Evolutionary conservation across 1,140 invertebrate species (phyloP).

Genomic region (Bombus fervidus): DNA sequence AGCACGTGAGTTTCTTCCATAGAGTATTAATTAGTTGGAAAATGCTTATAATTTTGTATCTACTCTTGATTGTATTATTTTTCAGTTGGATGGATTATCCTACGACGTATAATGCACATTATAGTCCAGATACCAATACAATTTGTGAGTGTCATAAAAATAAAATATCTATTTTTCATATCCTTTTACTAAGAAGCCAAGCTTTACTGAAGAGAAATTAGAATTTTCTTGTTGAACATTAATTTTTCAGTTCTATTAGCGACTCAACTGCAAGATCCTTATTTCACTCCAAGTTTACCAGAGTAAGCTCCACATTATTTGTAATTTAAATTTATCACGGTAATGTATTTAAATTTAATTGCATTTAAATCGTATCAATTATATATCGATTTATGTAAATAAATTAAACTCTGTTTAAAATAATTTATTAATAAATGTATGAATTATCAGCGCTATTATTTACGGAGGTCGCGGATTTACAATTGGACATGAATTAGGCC

Average conservation of each 20-base stretch:
- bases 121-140: slow-evolving; percentile 86
- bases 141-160: slow-evolving; percentile 84
- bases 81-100: slow-evolving; percentile 78
- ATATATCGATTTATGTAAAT: neutral
- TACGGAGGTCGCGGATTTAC: slow-evolving; percentile 84
- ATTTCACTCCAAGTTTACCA: slow-evolving; percentile 77
- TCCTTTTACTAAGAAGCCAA: neutral
- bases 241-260: slow-evolving; percentile 85
- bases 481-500: slow-evolving; percentile 86
- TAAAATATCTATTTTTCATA: neutral
- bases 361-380: no score
- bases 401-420: neutral
- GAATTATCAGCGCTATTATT: slow-evolving; percentile 85
- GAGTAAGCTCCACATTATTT: slow-evolving; percentile 61
- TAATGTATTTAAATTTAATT: neutral
- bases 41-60: neutral
- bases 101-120: slow-evolving; percentile 87
- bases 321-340: slow-evolving; percentile 7
- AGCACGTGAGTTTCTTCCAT: neutral
- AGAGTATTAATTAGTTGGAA: neutral
- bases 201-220: neutral
- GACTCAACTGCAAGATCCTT: slow-evolving; percentile 87
- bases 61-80: neutral
- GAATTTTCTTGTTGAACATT: neutral
- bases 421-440: slow-evolving; percentile 37